Evolutionary conservation across 2,888 invertebrate genomes (phyloP).

Genomic region (Chalcosyrphus nemorum): DNA sequence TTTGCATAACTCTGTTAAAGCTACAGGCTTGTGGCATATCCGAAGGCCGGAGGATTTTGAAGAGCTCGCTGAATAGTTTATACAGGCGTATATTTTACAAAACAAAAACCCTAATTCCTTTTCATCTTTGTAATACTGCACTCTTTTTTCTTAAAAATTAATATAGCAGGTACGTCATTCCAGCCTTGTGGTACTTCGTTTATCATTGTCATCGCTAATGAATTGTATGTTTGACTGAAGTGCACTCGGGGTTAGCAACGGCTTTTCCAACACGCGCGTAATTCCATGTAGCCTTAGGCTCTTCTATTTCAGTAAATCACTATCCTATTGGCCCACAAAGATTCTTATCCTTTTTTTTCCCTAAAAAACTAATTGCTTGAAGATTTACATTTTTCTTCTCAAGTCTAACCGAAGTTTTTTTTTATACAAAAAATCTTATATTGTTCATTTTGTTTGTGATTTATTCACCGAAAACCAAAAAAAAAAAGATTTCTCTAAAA

Average conservation of each 20-base stretch:
- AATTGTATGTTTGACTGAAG: no score
- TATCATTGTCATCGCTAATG: no score
- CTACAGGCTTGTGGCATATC: no score
- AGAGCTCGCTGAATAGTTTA: no score
- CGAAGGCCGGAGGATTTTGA: no score
- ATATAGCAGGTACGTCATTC: no score
- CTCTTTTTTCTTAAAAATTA: no score
- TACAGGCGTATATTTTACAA: no score
- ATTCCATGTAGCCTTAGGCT: constrained; percentile 30
- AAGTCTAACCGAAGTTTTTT: neutral
- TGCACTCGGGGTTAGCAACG: neutral
- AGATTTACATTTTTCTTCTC: constrained; percentile 60
- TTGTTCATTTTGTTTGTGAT: constrained; percentile 65
- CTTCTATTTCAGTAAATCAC: constrained; percentile 61
- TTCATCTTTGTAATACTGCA: no score
- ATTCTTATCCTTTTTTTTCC: constrained; percentile 33
- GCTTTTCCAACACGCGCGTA: neutral
- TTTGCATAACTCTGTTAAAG: no score
- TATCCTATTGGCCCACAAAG: constrained; percentile 46
- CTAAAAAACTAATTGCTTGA: constrained; percentile 53
- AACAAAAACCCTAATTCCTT: no score
- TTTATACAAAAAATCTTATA: constrained; percentile 16
- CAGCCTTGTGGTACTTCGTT: no score
- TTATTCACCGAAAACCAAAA: constrained; percentile 37
- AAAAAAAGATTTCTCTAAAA: constrained; percentile 18